Evolutionary conservation across 2,113 vertebrate species (phyloP).

Genomic region (Pelmatolapia mariae): DNA sequence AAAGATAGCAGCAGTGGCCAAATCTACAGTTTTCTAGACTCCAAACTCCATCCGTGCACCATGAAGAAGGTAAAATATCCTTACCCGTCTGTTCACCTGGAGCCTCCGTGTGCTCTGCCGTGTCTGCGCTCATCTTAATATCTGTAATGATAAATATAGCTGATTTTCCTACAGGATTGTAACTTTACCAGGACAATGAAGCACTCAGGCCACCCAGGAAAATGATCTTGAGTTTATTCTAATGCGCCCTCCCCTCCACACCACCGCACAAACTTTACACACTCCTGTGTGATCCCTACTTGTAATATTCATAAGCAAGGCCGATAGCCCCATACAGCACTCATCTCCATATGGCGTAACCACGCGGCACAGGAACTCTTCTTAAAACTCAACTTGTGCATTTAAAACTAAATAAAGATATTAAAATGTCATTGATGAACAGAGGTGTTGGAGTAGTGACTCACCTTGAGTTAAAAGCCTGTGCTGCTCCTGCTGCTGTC

Average conservation of each 20-base stretch:
- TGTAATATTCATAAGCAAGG: conserved; percentile 84
- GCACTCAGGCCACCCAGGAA: conserved; percentile 72
- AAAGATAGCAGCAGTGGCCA: neutral
- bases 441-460: neutral
- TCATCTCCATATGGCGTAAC: neutral
- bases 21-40: neutral
- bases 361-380: neutral
- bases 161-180: conserved; percentile 87
- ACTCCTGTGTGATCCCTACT: conserved; percentile 63
- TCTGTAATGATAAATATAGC: conserved; percentile 84
- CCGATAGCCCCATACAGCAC: conserved; percentile 44
- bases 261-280: neutral
- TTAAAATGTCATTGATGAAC: neutral
- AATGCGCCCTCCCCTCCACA: conserved; percentile 69
- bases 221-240: conserved; percentile 85
- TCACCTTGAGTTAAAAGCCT: conserved; percentile 33
- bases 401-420: neutral
- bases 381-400: neutral
- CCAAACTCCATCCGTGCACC: neutral
- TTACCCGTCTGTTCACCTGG: conserved; percentile 81
- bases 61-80: conserved; percentile 22
- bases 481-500: neutral
- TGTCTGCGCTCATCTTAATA: conserved; percentile 93
- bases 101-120: conserved; percentile 81
- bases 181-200: conserved; percentile 75